Evolutionary conservation across 2,113 vertebrate genomes (phyloP).

Genomic region (Ptilorrhoa leucosticta): DNA sequence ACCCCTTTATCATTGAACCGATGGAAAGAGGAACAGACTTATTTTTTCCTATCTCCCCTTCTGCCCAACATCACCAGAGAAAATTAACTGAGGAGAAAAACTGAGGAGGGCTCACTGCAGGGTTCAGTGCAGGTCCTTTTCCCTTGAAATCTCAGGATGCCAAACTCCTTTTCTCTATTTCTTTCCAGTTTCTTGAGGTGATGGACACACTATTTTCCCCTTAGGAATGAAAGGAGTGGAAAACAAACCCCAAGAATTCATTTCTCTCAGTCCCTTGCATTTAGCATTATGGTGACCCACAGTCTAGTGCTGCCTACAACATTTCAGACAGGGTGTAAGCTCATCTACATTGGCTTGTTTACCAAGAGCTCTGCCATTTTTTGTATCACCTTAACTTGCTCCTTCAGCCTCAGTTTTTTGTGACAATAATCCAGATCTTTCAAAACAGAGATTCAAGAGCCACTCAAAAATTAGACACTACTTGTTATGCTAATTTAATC

Average conservation of each 20-base stretch:
- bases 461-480: background rate
- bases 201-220: accelerated
- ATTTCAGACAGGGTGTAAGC: accelerated
- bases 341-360: background rate
- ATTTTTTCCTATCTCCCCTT: background rate
- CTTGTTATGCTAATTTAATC: background rate
- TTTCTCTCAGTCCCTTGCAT: background rate
- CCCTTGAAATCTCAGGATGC: background rate
- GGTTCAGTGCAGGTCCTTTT: background rate
- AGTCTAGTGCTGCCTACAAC: background rate
- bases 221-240: background rate
- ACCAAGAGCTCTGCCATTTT: background rate
- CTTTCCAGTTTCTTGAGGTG: background rate
- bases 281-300: background rate
- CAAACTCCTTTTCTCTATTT: background rate
- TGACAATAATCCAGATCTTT: background rate
- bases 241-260: background rate
- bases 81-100: background rate
- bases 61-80: background rate
- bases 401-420: background rate
- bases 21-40: background rate
- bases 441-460: background rate
- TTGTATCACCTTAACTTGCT: background rate
- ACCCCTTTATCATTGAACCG: background rate
- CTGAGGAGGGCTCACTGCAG: too few species aligned